Conservation (phyloP, 2,797 vertebrate genomes). For the Numenius phaeopus region DNA sequence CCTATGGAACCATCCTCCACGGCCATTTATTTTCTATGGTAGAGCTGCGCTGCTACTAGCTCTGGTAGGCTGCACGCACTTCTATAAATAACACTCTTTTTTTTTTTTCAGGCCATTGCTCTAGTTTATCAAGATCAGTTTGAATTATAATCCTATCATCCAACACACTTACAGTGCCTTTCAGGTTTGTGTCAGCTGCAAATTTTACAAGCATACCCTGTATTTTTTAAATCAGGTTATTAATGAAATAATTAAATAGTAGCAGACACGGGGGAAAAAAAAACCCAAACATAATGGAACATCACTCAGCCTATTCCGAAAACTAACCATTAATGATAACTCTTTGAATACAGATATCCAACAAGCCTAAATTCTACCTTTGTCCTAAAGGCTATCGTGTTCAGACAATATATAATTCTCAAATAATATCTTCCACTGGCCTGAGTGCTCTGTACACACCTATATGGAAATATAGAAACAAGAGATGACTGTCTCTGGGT, state of each 20-base stretch:
- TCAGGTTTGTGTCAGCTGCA: neutral
- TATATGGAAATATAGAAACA: neutral
- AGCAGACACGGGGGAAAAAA: neutral
- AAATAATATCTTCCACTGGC: neutral
- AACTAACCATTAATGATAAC: neutral
- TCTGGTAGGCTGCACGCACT: neutral
- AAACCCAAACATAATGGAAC: neutral
- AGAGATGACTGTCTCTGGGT: neutral
- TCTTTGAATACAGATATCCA: neutral
- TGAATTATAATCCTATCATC: neutral
- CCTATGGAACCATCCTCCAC: neutral
- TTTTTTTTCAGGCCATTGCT: neutral
- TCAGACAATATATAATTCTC: neutral
- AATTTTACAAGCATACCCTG: neutral
- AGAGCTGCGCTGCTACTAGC: neutral
- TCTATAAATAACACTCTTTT: neutral
- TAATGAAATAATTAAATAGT: neutral
- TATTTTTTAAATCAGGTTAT: neutral
- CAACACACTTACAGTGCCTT: neutral
- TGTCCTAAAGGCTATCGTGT: neutral
- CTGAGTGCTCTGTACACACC: neutral
- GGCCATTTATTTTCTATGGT: neutral
- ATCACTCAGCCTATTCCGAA: neutral
- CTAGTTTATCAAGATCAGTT: neutral
- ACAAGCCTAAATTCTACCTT: neutral